These are phyloP conservation scores for Phymorhynchus buccinoides DNA, from an alignment of 1,140 invertebrate genomes.

Conservation along the genomic window DNA sequence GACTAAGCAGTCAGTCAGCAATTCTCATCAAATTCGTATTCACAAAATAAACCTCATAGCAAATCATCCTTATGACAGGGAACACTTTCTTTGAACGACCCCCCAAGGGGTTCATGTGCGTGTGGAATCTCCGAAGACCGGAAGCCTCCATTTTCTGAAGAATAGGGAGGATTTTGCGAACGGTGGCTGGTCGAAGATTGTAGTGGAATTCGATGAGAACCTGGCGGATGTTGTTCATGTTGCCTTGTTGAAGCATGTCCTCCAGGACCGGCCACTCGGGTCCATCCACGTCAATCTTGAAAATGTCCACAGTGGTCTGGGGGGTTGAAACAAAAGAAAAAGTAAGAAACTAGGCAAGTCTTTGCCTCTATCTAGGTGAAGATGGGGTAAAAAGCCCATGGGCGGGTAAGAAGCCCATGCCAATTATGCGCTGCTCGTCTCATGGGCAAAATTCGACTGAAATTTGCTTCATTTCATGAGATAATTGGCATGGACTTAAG, in stretches of 20 bases:
- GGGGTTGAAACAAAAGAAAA: background rate
- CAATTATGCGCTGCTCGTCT: too few species aligned
- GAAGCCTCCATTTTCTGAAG: background rate
- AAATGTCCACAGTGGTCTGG: slow-evolving; percentile 32
- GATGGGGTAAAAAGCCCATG: too few species aligned
- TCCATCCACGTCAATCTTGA: slow-evolving; percentile 50
- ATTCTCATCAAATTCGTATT: background rate
- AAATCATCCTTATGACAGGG: background rate
- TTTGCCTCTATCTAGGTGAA: too few species aligned
- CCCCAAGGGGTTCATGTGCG: background rate
- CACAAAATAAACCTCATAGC: slow-evolving; percentile 1
- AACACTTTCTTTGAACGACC: background rate
- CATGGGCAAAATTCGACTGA: too few species aligned
- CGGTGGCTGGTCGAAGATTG: too few species aligned
- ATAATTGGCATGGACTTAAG: too few species aligned
- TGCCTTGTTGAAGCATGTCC: slow-evolving; percentile 2
- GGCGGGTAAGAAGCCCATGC: too few species aligned
- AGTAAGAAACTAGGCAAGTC: too few species aligned
- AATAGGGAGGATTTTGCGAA: background rate
- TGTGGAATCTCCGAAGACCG: background rate
- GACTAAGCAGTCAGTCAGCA: too few species aligned
- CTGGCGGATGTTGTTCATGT: slow-evolving; percentile 36
- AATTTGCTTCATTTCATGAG: too few species aligned
- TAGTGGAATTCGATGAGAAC: slow-evolving; percentile 41
- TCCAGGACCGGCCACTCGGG: slow-evolving; percentile 39